Evolutionary conservation across 1,140 invertebrate species (phyloP), one percentile per base, ranked within the genome.

Genomic region (Dendroctonus ponderosae): DNA sequence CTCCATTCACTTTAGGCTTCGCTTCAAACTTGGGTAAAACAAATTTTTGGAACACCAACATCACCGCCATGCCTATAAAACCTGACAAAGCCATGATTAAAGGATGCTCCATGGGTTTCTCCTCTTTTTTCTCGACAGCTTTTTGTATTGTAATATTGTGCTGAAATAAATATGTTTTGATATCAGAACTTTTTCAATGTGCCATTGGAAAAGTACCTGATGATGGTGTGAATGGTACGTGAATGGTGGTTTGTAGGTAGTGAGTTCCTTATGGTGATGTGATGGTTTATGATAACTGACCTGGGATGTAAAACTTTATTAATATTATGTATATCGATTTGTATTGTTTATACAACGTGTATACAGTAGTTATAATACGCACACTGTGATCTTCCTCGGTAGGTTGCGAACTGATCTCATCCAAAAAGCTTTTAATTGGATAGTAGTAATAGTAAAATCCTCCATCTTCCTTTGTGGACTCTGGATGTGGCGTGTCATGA

Each of bases 51-150:
- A 80, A 58, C 5, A 79, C 74, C 62, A 81, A 79, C 74, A 82
- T 79, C 9, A 81, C 74, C 0, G 81, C 79, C 73, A 82, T 78
- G 6, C 80, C 79, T 41, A 82, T 75, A 62, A 82, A 82, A 6
- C 81, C 79, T 0, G 79, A 79, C 67, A 81, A 79, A 6, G 81
- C 81, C 77, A 81, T 77, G 63, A 82, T 81, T 6, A 82, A 62
- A 5, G 81, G 81, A 46, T 59, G 42, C 60, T 81, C 79, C 38
- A 80, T 60, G 6, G 50, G 63, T 68, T 75, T 76, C 37, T 69
- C 70, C 53, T 73, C 70, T 57, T 76, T 70, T 43, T 72, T 68
- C 9, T 58, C 49, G 15, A 56, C 66, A 9, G 62, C 37, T 40
- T 69, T 64, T 5, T 69, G 69, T 42, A 79, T 76, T 48, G 76